Evolutionary conservation across 2,888 invertebrate genomes (phyloP), one percentile per base, ranked within the genome.

Genomic region (Orthosia gothica): DNA sequence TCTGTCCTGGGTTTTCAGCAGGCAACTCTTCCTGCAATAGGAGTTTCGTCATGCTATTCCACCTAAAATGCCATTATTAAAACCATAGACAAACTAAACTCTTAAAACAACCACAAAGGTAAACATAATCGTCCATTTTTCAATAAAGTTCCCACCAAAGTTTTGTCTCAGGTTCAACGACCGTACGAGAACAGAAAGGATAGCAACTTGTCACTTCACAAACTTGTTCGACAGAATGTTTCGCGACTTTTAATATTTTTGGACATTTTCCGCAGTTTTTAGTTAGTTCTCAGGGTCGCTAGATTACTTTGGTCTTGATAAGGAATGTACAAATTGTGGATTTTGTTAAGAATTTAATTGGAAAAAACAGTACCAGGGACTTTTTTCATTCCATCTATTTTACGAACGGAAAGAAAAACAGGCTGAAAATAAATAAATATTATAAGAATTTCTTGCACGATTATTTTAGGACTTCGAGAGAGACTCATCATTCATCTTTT

Each of bases 131-230:
- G 61, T 49, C 5, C 11, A 54, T 12, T 15, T 70, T 70, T 23
- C 47, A 52, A n/a, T 47, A 64, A 45, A 59, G 40, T 12, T 45
- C 52, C 15, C 49, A n/a, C 9, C 45, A 20, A 40, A 23, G 23
- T 79, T 50, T 66, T 18, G 12, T 0, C 18, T 11, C 0, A 11
- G 47, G 85, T 70, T 85, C 86, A 82, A 32, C 70, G 83, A 76
- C 79, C 87, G 79, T 82, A 78, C 83, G 70, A 67, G 13, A 16
- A 47, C 61, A 18, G 62, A 77, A 85, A 87, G 87, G 85, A 79
- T 75, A 86, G 5, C 87, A 63, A 74, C 72, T 72, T 84, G 59
- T 74, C 73, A 70, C 62, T 49, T 15, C 20, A 71, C 70, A 40
- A 83, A 85, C 81, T 61, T 59, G 76, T 85, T 67, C 66, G 70